Evolutionary conservation across 2,797 vertebrate genomes (phyloP), one percentile per base, ranked within the genome.

Genomic region (Melopsittacus undulatus): DNA sequence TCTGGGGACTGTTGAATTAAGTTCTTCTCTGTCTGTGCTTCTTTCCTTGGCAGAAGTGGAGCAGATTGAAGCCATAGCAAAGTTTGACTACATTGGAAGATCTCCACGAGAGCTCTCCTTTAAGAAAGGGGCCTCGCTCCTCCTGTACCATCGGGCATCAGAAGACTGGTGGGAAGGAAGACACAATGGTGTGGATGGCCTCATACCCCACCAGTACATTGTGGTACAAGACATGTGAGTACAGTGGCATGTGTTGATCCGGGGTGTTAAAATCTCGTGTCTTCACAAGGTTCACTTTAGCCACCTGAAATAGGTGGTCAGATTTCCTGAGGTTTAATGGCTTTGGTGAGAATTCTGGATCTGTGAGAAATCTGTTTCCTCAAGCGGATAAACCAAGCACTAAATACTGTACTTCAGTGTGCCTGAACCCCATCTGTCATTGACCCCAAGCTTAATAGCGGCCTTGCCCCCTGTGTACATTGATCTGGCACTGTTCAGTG

Each of bases 191-290:
- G 99, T 99, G 96, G 99, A 99, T 1, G 99, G 99, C 42, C 98
- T 99, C 95, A 99, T 99, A 94, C 99, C 99, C 23, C 99, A 99
- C 97, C 99, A 99, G 98, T 99, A 99, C 98, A 99, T 99, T 17
- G 99, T 99, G 84, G 99, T 99, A 56, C 99, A 99, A 93, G 99
- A 99, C 98, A 98, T 99, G 99, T 99, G 97, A 99, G 99, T 99
- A 59, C 23, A 29, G 87, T 29, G 45, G 16, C 6, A 7, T 8
- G 45, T 21, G 48, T 34, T 52, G 56, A 42, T 43, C 36, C 1
- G 3, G 29, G n/a, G 5, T 17, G 10, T 42, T 69, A 30, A 45
- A 27, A 22, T 62, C 9, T 2, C 2, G 0, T 8, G 6, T 6
- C 34, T 51, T 16, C 46, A 10, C 9, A 17, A 43, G 30, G 17